Conservation (phyloP, 2,888 invertebrate species). For the Hirudinaria manillensis region DNA sequence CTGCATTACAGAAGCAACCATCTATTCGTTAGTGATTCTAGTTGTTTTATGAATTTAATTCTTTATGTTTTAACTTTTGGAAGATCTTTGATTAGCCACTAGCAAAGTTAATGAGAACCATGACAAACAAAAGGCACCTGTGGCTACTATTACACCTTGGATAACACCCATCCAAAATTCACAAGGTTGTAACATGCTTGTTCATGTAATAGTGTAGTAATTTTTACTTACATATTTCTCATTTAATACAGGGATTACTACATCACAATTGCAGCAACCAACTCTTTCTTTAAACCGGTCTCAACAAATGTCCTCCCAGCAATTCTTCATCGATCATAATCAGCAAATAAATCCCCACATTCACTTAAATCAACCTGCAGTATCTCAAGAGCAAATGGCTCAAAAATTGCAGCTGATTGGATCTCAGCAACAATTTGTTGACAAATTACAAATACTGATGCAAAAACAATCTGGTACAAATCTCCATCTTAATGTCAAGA, state of each 20-base stretch:
- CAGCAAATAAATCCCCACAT: neutral
- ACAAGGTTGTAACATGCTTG: neutral
- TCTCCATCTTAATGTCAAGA: too few relatives aligned
- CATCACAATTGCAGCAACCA: too few relatives aligned
- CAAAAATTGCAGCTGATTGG: too few relatives aligned
- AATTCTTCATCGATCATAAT: neutral
- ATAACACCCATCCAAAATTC: neutral
- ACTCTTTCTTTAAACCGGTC: too few relatives aligned
- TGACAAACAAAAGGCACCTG: constrained; percentile 19
- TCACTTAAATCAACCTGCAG: neutral
- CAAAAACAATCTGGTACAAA: too few relatives aligned
- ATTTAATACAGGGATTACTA: too few relatives aligned
- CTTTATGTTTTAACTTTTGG: neutral
- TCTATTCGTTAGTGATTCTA: neutral
- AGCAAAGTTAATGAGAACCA: constrained; percentile 3
- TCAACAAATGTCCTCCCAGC: too few relatives aligned
- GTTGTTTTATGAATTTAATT: neutral
- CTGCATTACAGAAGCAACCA: neutral
- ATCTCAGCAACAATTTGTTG: too few relatives aligned
- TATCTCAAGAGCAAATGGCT: too few relatives aligned
- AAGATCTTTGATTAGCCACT: neutral
- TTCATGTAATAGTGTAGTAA: neutral
- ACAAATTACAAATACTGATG: too few relatives aligned
- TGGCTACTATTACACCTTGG: constrained; percentile 8
- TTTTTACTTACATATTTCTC: neutral